Evolutionary conservation across 2,888 invertebrate genomes (phyloP), one percentile per base, ranked within the genome.

Genomic region (Troides helena): DNA sequence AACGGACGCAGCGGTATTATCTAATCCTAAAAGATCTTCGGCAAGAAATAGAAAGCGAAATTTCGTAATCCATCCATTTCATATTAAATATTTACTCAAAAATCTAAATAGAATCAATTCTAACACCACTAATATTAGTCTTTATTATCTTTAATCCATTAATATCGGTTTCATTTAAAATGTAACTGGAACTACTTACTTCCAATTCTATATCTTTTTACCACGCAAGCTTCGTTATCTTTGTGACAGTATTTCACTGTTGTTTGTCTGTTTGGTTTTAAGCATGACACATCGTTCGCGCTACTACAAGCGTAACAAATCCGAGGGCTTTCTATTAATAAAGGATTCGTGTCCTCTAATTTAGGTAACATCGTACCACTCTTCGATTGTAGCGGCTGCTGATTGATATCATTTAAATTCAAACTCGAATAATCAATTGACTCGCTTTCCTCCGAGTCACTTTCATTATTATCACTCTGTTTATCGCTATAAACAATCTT

Each of bases 241-340:
- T 74, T 76, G 1, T 76, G 78, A 72, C 91, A 91, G 74, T 89
- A 90, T 72, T 91, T 91, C 2, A 89, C 81, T 1, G 86, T 84
- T 1, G 91, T 91, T 64, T 70, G 77, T 70, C 79, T 80, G 68
- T 84, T 78, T 17, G 90, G 90, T 23, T 75, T 66, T 82, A 81
- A 80, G 72, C 91, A 91, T 30, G 80, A 77, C 6, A 84, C 81
- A 64, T 89, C 86, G 61, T 74, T 83, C 8, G 80, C 78, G 56
- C 85, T 84, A 60, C 85, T 88, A 69, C 89, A 90, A 36, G 90
- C 89, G 70, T 85, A 90, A 74, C 91, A 90, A 14, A 87, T 78
- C 78, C 83, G 81, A 14, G 77, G 74, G 58, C 80, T 81, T 56
- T 80, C 72, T 72, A 82, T 72, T 58, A 85, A 67, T 71, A 80